phyloP scores from a whole-genome alignment of 1,140 invertebrate species.

The Cyclina sinensis region DNA sequence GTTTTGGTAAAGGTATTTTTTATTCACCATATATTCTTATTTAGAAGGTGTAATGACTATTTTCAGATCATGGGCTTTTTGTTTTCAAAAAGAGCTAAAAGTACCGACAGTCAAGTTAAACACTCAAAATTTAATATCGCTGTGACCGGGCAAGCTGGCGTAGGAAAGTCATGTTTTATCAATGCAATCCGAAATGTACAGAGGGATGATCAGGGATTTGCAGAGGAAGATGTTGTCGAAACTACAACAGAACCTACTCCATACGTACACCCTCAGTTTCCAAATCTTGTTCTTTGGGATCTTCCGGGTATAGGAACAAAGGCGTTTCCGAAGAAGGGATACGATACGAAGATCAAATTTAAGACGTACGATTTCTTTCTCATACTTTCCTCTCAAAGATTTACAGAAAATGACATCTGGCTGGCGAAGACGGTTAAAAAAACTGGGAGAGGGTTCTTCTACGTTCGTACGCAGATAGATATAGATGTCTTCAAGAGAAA shows the following conservation, averaged over 20 bases:
- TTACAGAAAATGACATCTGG: constrained; percentile 23
- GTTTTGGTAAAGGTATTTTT: too few species aligned
- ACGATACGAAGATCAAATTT: neutral
- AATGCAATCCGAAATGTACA: neutral
- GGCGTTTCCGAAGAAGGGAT: neutral
- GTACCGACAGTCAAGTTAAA: too few species aligned
- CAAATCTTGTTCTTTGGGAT: neutral
- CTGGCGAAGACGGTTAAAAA: neutral
- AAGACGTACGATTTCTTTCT: neutral
- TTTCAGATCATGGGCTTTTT: too few species aligned
- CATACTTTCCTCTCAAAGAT: constrained; percentile 4
- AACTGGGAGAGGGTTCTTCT: constrained; percentile 13
- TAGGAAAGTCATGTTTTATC: neutral
- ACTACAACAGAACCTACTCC: neutral
- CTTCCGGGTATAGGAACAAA: neutral
- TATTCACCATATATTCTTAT: too few species aligned
- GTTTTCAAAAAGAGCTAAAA: too few species aligned
- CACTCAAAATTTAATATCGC: neutral
- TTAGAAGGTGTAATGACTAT: too few species aligned
- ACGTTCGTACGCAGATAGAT: neutral
- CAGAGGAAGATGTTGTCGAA: neutral
- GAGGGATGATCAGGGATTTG: neutral
- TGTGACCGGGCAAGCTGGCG: neutral
- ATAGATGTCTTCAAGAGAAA: constrained; percentile 9
- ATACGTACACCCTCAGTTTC: neutral